Conservation (phyloP, 1,140 invertebrate genomes). For the Heliothis subflexa region DNA sequence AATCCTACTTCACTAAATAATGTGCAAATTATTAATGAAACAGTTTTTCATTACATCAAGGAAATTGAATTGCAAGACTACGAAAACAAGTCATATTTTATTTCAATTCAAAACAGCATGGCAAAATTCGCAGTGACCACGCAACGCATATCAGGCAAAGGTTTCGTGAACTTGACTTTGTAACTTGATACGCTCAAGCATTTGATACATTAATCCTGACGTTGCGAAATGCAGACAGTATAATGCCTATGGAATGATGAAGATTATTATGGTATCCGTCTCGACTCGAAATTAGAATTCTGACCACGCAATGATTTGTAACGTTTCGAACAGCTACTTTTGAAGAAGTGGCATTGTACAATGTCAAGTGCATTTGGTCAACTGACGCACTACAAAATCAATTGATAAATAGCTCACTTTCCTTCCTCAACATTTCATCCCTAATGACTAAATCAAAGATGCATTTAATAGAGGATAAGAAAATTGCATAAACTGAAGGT, state of each 20-base stretch:
- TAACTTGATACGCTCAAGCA: conserved; percentile 6
- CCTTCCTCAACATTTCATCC: too few relatives aligned
- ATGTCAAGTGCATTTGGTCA: conserved; percentile 1
- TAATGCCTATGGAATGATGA: conserved; percentile 7
- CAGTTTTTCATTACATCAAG: too few relatives aligned
- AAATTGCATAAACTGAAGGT: too few relatives aligned
- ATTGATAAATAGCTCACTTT: background rate
- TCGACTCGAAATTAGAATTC: background rate
- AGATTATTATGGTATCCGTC: conserved; percentile 1
- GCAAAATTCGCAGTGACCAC: background rate
- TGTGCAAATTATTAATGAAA: too few relatives aligned
- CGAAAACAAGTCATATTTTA: background rate
- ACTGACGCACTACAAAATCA: background rate
- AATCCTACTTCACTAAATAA: too few relatives aligned
- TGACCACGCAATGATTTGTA: background rate
- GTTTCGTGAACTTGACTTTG: conserved; percentile 15
- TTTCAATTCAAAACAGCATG: background rate
- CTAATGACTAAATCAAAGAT: too few relatives aligned
- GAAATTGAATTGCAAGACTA: background rate
- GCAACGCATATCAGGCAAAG: background rate
- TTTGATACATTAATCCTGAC: conserved; percentile 1
- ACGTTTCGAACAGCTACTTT: background rate
- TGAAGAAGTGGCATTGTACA: background rate
- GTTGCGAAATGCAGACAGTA: background rate
- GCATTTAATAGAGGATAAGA: too few relatives aligned